Conservation (phyloP, 2,888 invertebrate genomes). For the Automeris io region DNA sequence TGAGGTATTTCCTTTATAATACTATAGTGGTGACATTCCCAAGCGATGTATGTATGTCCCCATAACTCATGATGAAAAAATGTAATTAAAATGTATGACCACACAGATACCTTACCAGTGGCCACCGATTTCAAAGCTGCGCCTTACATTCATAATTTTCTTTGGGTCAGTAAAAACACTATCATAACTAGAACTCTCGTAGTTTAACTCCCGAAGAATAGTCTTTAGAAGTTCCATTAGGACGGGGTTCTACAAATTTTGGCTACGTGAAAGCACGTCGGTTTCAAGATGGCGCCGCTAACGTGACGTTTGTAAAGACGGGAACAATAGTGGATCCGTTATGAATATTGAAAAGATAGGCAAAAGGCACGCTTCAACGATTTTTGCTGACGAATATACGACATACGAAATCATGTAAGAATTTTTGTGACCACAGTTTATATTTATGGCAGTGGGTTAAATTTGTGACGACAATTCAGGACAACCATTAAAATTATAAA, state of each 20-base stretch:
- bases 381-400: constrained; percentile 8
- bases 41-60: constrained; percentile 29
- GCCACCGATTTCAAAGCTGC: constrained; percentile 47
- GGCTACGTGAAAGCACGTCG: constrained; percentile 58
- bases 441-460: not conserved
- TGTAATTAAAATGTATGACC: constrained; percentile 40
- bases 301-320: constrained; percentile 64
- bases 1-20: constrained; percentile 7
- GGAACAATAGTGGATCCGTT: constrained; percentile 65
- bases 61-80: constrained; percentile 36
- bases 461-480: too few relatives aligned
- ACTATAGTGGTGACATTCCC: constrained; percentile 29
- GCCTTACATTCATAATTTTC: constrained; percentile 62
- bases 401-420: constrained; percentile 7
- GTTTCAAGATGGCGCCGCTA: constrained; percentile 62
- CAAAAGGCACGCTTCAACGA: constrained; percentile 36
- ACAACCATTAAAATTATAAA: too few relatives aligned
- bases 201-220: constrained; percentile 15
- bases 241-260: constrained; percentile 35
- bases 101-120: constrained; percentile 35
- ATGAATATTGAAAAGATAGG: constrained; percentile 67
- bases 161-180: constrained; percentile 62
- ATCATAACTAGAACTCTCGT: constrained; percentile 34
- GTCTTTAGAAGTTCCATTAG: not conserved
- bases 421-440: constrained; percentile 3